Percentiles rank a stretch among this genome's conserved stretches.
Evolutionary conservation across 1,140 invertebrate genomes (phyloP).

Genomic region (Lithobius niger): DNA sequence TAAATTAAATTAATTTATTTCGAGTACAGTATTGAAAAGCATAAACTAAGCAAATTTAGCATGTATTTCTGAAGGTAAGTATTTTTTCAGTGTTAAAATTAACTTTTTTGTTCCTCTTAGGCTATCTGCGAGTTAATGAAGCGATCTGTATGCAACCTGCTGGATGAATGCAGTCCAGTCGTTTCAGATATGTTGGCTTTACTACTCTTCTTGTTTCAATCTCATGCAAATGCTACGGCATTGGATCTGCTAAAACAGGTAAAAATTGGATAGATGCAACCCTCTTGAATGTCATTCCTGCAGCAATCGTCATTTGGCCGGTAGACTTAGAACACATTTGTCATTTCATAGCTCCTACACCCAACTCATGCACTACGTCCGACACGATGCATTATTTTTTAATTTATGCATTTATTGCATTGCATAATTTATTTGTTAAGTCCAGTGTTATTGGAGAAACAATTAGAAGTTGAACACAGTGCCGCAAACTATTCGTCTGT

Average conservation of each 20-base stretch:
- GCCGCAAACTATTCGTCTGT: too few relatives aligned
- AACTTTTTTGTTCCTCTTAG: constrained; percentile 32
- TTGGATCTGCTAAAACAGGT: constrained; percentile 58
- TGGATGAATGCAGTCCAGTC: constrained; percentile 47
- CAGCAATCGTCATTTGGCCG: not conserved
- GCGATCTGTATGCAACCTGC: constrained; percentile 47
- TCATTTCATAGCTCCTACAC: not conserved
- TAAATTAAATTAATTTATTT: not conserved
- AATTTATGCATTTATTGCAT: not conserved
- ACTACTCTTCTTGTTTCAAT: constrained; percentile 50
- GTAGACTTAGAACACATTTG: not conserved
- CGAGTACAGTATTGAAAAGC: not conserved
- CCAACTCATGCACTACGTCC: too few relatives aligned
- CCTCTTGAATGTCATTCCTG: not conserved
- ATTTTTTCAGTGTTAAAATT: not conserved
- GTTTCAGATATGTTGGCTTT: constrained; percentile 50
- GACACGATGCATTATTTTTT: too few relatives aligned
- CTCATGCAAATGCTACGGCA: constrained; percentile 48
- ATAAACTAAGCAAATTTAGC: not conserved
- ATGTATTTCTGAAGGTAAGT: not conserved
- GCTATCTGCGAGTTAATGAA: constrained; percentile 54
- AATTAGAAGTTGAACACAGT: too few relatives aligned
- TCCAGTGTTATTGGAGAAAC: too few relatives aligned
- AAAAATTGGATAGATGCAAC: constrained; percentile 17
- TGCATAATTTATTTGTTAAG: not conserved